Conservation (phyloP, 2,113 vertebrate species). For the Microtus montanus region DNA sequence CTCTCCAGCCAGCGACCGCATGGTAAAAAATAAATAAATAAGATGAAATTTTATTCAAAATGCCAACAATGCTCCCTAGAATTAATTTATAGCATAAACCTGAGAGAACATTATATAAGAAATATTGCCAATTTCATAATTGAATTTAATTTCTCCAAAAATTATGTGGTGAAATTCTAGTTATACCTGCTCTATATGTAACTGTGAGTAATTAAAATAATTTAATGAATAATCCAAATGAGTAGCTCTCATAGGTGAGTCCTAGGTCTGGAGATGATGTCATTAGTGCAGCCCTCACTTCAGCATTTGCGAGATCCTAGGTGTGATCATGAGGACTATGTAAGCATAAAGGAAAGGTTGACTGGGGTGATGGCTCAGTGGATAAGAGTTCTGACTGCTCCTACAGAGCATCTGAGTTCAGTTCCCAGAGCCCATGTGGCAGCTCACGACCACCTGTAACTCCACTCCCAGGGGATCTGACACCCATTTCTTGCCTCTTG, state of each 20-base stretch:
- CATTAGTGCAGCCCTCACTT: background rate
- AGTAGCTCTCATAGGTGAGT: background rate
- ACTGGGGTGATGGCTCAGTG: background rate
- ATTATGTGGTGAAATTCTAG: background rate
- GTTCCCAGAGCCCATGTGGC: background rate
- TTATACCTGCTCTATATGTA: background rate
- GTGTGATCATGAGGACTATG: background rate
- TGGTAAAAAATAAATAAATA: background rate
- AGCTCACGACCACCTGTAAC: background rate
- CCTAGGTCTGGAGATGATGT: background rate
- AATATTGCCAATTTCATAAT: background rate
- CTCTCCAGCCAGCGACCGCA: background rate
- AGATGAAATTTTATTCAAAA: background rate
- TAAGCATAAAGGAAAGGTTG: background rate
- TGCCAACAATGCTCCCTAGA: background rate
- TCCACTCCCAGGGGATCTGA: background rate
- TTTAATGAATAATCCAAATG: background rate
- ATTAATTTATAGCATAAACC: background rate
- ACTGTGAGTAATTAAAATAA: background rate
- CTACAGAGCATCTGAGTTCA: background rate
- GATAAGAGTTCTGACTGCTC: background rate
- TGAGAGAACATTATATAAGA: background rate
- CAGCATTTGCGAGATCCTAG: background rate
- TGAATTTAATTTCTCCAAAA: background rate
- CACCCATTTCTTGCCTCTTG: background rate